Percentiles rank a stretch among this genome's conserved stretches.
phyloP scores from a whole-genome alignment of 2,888 invertebrate species.

The Agonum fuliginosum region DNA sequence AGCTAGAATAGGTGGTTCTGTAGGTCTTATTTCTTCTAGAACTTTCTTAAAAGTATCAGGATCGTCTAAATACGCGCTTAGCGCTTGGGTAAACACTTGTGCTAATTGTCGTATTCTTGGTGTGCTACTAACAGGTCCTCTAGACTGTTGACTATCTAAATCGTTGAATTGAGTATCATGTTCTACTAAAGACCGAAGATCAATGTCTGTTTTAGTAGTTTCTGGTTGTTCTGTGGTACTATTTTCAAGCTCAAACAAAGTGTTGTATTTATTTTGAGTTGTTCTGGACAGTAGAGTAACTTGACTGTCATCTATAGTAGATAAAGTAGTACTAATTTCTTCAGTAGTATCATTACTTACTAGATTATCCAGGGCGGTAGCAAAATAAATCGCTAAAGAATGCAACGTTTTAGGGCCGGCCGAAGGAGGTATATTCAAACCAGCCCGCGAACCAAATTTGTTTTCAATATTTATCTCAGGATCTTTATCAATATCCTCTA shows the following conservation, averaged over 20 bases:
- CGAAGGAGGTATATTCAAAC: slow-evolving; percentile 82
- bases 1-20: slow-evolving; percentile 77
- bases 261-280: slow-evolving; percentile 79
- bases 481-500: slow-evolving; percentile 77
- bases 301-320: slow-evolving; percentile 72
- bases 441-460: slow-evolving; percentile 75
- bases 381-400: slow-evolving; percentile 87
- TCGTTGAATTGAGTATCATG: slow-evolving; percentile 69
- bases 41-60: slow-evolving; percentile 87
- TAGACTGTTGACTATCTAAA: slow-evolving; percentile 78
- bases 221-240: slow-evolving; percentile 43
- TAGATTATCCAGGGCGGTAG: slow-evolving; percentile 79
- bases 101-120: slow-evolving; percentile 87
- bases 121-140: slow-evolving; percentile 76
- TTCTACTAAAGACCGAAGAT: slow-evolving; percentile 49
- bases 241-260: slow-evolving; percentile 70
- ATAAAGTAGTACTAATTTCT: slow-evolving; percentile 66
- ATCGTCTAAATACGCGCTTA: slow-evolving; percentile 88
- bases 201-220: slow-evolving; percentile 26
- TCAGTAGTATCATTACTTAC: slow-evolving; percentile 66
- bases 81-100: slow-evolving; percentile 88
- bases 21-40: slow-evolving; percentile 85
- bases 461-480: slow-evolving; percentile 73
- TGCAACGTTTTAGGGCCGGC: slow-evolving; percentile 86
- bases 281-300: slow-evolving; percentile 80